Conservation (phyloP, 2,888 invertebrate species). For the Gasteruption jaculator region DNA sequence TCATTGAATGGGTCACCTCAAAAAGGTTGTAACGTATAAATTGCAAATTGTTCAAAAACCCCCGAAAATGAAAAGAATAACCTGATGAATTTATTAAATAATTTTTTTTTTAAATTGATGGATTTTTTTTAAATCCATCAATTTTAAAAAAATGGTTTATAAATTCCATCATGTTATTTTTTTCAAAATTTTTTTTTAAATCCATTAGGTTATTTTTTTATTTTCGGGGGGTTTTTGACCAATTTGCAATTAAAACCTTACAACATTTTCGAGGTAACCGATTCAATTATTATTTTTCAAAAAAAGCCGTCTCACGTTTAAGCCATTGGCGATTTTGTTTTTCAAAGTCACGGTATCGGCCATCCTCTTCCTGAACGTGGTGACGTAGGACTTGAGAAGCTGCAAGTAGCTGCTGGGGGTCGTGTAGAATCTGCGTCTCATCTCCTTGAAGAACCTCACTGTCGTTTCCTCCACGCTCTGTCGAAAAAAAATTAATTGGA, state of each 20-base stretch:
- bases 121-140: no score
- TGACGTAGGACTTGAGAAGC: constrained; percentile 73
- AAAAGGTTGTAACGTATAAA: no score
- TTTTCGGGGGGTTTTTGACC: no score
- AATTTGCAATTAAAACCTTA: no score
- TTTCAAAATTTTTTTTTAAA: neutral
- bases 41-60: no score
- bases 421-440: constrained; percentile 83
- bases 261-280: no score
- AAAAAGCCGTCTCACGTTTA: constrained; percentile 55
- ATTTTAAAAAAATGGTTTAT: constrained; percentile 10
- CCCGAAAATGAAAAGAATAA: no score
- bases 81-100: no score
- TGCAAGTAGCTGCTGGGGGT: constrained; percentile 90
- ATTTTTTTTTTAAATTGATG: no score
- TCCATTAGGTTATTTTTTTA: no score
- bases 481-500: no score
- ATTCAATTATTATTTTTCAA: constrained; percentile 5
- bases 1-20: no score
- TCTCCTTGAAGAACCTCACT: constrained; percentile 71
- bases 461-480: constrained; percentile 80
- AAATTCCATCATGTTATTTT: constrained; percentile 3
- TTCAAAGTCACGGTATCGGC: constrained; percentile 63
- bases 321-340: constrained; percentile 71
- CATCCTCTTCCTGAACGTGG: constrained; percentile 66